Conservation (phyloP, 2,113 vertebrate genomes). For the Manacus vitellinus region DNA sequence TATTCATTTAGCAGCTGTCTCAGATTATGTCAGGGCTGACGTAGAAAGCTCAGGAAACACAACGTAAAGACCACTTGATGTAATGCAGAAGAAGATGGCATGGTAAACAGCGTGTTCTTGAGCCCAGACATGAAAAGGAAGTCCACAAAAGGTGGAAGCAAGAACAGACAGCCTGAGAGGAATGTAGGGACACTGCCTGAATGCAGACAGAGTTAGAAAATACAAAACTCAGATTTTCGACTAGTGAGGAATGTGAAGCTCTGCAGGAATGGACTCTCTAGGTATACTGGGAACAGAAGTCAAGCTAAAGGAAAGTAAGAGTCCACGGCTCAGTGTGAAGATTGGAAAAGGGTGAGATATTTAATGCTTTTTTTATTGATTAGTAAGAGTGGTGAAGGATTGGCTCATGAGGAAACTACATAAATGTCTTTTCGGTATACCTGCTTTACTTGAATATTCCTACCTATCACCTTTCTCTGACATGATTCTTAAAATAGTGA, state of each 20-base stretch:
- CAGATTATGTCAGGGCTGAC: not conserved
- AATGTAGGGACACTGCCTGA: not conserved
- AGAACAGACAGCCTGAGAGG: not conserved
- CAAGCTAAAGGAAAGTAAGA: not conserved
- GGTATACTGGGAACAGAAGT: not conserved
- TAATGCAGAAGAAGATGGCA: not conserved
- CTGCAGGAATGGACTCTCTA: not conserved
- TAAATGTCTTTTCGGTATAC: not conserved
- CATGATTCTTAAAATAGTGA: not conserved
- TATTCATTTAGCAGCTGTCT: not conserved
- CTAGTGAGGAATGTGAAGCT: not conserved
- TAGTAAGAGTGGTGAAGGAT: not conserved
- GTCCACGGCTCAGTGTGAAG: not conserved
- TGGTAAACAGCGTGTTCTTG: not conserved
- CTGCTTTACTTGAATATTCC: not conserved
- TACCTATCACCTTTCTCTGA: not conserved
- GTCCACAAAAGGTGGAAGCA: not conserved
- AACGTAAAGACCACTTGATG: fast-evolving
- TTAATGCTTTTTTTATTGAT: fast-evolving
- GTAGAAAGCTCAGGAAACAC: not conserved
- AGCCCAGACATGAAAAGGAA: not conserved
- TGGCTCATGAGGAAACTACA: fast-evolving
- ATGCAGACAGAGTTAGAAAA: not conserved
- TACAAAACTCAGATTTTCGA: not conserved
- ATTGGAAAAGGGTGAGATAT: not conserved